phyloP scores from a whole-genome alignment of 2,113 vertebrate genomes.

The Cyanoderma ruficeps region DNA sequence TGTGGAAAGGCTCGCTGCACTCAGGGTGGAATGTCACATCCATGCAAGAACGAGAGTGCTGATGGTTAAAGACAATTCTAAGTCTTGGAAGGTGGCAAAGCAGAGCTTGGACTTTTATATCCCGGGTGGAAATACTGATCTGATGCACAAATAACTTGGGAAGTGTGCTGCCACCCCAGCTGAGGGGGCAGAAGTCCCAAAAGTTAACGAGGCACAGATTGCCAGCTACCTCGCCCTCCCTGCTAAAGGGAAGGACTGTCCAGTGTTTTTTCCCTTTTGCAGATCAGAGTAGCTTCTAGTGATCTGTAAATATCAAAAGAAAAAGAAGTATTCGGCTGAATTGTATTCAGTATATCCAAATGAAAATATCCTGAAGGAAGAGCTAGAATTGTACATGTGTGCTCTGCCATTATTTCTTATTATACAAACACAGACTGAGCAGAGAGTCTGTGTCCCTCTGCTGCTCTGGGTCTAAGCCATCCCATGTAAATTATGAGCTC shows the following conservation, averaged over 20 bases:
- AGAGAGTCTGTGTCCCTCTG: neutral
- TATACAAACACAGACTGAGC: neutral
- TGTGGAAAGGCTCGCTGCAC: neutral
- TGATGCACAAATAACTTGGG: accelerated
- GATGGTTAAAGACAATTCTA: neutral
- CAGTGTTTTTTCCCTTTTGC: accelerated
- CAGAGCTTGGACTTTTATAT: neutral
- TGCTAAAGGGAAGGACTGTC: neutral
- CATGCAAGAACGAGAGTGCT: accelerated
- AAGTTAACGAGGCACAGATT: neutral
- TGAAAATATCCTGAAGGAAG: neutral
- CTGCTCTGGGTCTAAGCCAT: neutral
- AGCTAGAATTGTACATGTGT: neutral
- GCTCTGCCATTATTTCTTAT: no score
- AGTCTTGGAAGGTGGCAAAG: neutral
- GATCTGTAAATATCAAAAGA: neutral
- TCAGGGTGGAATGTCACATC: neutral
- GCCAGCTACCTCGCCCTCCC: neutral
- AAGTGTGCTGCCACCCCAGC: neutral
- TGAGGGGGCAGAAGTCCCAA: neutral
- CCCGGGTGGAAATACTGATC: neutral
- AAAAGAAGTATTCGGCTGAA: neutral
- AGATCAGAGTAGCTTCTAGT: neutral
- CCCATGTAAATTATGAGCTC: neutral
- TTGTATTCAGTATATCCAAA: neutral